These are phyloP conservation scores for Hemibagrus guttatus DNA, from an alignment of 2,797 vertebrate species.

Conservation along the genomic window DNA sequence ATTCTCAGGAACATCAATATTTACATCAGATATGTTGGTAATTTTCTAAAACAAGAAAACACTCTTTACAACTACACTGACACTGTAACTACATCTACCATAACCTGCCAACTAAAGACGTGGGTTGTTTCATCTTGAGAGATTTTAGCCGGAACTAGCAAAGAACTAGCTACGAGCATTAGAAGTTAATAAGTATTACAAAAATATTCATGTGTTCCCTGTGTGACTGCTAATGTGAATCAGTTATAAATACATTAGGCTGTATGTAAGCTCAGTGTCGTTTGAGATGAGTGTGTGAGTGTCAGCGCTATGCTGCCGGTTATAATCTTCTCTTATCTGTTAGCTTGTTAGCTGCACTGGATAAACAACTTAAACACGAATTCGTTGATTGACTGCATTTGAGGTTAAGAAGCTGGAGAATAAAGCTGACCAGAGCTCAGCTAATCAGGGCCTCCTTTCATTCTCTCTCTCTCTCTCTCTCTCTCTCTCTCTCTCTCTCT, in stretches of 20 bases:
- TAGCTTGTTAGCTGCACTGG: neutral
- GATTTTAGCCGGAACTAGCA: neutral
- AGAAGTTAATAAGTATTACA: too few relatives aligned
- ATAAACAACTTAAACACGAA: neutral
- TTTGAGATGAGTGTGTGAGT: neutral
- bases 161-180: too few relatives aligned
- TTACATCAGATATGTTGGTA: neutral
- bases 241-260: neutral
- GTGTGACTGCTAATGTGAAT: neutral
- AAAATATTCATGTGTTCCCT: neutral
- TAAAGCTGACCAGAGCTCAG: neutral
- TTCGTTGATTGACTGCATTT: neutral
- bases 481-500: neutral
- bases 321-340: neutral
- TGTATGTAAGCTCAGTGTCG: neutral
- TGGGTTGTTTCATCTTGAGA: neutral
- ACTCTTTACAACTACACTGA: neutral
- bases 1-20: neutral
- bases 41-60: neutral
- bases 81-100: neutral
- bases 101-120: neutral
- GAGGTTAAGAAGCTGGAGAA: neutral
- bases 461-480: neutral
- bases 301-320: neutral
- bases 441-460: too few relatives aligned